Evolutionary conservation across 1,140 invertebrate genomes (phyloP), one percentile per base, ranked within the genome.

Genomic region (Zaprionus taronus): DNA sequence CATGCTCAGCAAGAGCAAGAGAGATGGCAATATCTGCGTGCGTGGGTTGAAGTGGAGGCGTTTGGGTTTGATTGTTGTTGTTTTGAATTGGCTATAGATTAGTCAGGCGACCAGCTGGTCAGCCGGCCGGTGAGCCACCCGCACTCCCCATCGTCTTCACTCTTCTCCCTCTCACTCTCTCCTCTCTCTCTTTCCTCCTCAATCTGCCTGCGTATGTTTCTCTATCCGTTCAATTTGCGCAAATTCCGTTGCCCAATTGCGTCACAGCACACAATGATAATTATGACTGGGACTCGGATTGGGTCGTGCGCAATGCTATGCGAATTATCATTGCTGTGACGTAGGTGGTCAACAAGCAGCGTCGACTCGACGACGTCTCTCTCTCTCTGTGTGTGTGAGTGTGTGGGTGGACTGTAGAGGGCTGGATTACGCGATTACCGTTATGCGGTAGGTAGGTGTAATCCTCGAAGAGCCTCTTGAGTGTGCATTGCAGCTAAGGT

Each of bases 241-340:
- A 89, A 84, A 90, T 89, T 89, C 81, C 78, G 63, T 61, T 62
- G 78, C 51, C 68, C 53, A 89, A 81, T 89, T 89, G 84, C 84
- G 84, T 89, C 84, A 89, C 85, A 90, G 64, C 69, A 34, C 31
- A 34, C 31, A 49, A 49, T 70, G 66, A 84, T 81, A 90, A 89
- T 90, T 79, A 81, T 84, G 81, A 89, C 68, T 81, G 63, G 61
- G 47, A 61, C 63, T 61, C 66, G 72, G 58, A 49, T 75, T 70
- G 67, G 51, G 22, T 70, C 72, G 72, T 75, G 72, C 72, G 72
- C 72, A 75, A 47, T 71, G 51, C 60, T 53, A 26, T n/a, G 44
- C 31, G 57, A 62, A 69, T 69, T 51, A 62, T 64, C 69, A 64
- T 65, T 31, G 69, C 58, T 36, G 55, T 66, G 69, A 65, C 60